Conservation (phyloP, 2,113 vertebrate genomes). For the Scophthalmus maximus region DNA sequence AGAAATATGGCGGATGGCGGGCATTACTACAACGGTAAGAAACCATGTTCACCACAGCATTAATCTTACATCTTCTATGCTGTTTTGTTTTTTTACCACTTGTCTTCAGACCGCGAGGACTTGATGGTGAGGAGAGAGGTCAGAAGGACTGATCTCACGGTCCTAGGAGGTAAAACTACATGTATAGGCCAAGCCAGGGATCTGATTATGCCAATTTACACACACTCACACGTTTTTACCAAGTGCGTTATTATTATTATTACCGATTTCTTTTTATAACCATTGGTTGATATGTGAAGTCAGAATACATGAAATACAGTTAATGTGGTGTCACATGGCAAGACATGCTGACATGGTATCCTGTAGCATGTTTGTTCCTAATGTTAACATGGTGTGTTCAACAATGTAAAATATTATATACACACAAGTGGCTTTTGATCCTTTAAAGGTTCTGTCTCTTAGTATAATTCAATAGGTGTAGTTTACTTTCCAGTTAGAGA, state of each 20-base stretch:
- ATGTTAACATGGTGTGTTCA: too few relatives aligned
- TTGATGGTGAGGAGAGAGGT: conserved; percentile 70
- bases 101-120: conserved; percentile 49
- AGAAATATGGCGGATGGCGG: conserved; percentile 80
- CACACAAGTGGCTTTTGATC: too few relatives aligned
- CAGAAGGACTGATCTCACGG: conserved; percentile 45
- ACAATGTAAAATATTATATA: too few relatives aligned
- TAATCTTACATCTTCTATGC: conserved; percentile 25
- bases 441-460: too few relatives aligned
- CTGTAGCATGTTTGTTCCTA: too few relatives aligned
- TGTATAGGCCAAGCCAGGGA: not conserved
- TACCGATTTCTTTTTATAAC: not conserved
- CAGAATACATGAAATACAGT: too few relatives aligned
- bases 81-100: conserved; percentile 24
- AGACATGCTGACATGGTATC: too few relatives aligned
- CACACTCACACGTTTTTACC: not conserved
- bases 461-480: too few relatives aligned
- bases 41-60: not conserved
- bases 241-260: not conserved
- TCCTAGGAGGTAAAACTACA: conserved; percentile 68
- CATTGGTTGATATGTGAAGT: too few relatives aligned
- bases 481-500: too few relatives aligned
- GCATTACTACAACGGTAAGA: conserved; percentile 80
- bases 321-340: too few relatives aligned
- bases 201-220: not conserved